Conservation (phyloP, 2,113 vertebrate genomes). For the Hypocryptadius cinnamomeus region DNA sequence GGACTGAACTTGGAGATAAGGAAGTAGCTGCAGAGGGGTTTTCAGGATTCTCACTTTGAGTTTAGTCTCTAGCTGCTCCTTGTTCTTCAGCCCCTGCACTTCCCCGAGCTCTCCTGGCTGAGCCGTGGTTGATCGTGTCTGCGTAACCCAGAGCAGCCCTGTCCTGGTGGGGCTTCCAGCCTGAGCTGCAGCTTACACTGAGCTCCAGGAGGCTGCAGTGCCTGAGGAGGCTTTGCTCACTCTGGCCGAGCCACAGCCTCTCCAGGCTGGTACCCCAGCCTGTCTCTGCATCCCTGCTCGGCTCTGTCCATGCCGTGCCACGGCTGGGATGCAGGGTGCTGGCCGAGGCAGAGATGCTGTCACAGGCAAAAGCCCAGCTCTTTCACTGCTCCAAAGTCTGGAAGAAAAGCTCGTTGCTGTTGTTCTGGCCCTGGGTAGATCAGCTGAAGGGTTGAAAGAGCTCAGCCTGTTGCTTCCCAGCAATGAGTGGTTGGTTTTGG, state of each 20-base stretch:
- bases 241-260: background rate
- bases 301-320: rapidly evolving
- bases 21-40: background rate
- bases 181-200: background rate
- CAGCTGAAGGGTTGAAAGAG: background rate
- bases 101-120: background rate
- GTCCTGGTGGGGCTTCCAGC: background rate
- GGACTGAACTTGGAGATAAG: background rate
- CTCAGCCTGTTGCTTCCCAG: background rate
- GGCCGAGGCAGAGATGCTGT: too few species aligned
- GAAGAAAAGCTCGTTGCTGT: background rate
- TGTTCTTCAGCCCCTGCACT: background rate
- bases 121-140: rapidly evolving
- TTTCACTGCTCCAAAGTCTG: rapidly evolving
- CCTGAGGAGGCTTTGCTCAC: rapidly evolving
- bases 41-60: background rate
- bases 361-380: too few species aligned
- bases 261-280: background rate
- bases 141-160: background rate
- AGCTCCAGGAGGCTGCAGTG: background rate
- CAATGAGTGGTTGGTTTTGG: rapidly evolving
- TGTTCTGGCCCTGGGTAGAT: background rate
- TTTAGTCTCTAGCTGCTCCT: too few species aligned
- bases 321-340: background rate
- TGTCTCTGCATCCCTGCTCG: background rate